Evolutionary conservation across 2,888 invertebrate species (phyloP).

Genomic region (Eretmocerus hayati): DNA sequence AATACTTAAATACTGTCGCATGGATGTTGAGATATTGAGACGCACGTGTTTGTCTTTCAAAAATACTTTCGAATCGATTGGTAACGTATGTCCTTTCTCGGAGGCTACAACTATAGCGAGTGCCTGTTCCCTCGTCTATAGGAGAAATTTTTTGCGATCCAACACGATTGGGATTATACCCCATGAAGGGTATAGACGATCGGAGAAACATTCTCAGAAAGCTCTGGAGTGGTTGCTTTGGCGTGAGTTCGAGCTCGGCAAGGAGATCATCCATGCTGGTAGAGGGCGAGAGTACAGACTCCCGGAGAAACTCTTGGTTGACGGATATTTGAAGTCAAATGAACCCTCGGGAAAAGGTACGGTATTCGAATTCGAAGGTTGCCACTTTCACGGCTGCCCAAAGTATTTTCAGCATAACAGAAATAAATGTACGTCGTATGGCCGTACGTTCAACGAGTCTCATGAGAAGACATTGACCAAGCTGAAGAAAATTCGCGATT

Average conservation of each 20-base stretch:
- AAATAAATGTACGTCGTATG: no score
- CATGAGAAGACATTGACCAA: no score
- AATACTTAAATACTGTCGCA: conserved; percentile 23
- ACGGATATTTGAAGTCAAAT: not conserved
- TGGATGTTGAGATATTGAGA: conserved; percentile 25
- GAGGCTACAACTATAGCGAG: not conserved
- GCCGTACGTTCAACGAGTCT: no score
- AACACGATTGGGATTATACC: conserved; percentile 22
- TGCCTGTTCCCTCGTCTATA: not conserved
- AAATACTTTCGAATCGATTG: not conserved
- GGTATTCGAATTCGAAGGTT: not conserved
- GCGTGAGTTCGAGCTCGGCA: conserved; percentile 7
- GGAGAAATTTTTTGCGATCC: conserved; percentile 14
- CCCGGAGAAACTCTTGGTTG: not conserved
- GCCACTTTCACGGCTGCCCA: not conserved
- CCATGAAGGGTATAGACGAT: not conserved
- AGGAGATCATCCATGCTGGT: not conserved
- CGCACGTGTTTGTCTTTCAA: conserved; percentile 23
- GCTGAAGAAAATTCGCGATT: no score
- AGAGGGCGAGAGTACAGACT: not conserved
- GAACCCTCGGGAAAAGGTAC: not conserved
- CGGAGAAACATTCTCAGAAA: not conserved
- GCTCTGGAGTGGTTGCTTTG: conserved; percentile 11
- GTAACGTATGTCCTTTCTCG: not conserved
- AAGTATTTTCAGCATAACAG: not conserved